phyloP scores from a whole-genome alignment of 53 echinoderm and acorn worm species.

The Echinometra lucunter region DNA sequence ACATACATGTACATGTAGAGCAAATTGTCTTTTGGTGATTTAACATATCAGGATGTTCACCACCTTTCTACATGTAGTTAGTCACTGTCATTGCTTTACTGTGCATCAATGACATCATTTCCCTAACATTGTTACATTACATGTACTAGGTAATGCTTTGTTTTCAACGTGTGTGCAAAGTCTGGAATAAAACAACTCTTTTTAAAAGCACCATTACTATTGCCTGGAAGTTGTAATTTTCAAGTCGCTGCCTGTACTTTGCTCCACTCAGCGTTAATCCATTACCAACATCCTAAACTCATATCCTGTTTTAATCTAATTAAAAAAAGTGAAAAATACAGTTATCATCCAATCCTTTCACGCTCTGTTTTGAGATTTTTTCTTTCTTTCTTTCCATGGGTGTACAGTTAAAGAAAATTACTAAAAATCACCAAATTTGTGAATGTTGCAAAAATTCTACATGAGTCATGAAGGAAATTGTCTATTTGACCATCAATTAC shows the following conservation, averaged over 20 bases:
- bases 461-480: not conserved
- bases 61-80: no score
- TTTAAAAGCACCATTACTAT: not conserved
- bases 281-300: not conserved
- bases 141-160: not conserved
- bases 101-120: not conserved
- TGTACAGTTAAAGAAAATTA: not conserved
- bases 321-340: not conserved
- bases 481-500: not conserved
- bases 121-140: not conserved
- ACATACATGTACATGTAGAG: no score
- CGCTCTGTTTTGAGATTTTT: no score
- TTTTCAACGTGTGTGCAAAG: not conserved
- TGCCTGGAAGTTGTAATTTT: conserved; percentile 2
- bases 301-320: not conserved
- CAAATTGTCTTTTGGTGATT: no score
- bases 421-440: not conserved
- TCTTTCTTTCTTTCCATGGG: not conserved
- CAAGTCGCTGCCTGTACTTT: not conserved
- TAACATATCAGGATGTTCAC: no score
- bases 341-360: not conserved
- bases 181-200: not conserved
- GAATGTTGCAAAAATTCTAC: not conserved
- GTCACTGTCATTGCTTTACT: no score
- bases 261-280: not conserved